Conservation (phyloP, 2,113 vertebrate genomes). For the Anguilla rostrata region DNA sequence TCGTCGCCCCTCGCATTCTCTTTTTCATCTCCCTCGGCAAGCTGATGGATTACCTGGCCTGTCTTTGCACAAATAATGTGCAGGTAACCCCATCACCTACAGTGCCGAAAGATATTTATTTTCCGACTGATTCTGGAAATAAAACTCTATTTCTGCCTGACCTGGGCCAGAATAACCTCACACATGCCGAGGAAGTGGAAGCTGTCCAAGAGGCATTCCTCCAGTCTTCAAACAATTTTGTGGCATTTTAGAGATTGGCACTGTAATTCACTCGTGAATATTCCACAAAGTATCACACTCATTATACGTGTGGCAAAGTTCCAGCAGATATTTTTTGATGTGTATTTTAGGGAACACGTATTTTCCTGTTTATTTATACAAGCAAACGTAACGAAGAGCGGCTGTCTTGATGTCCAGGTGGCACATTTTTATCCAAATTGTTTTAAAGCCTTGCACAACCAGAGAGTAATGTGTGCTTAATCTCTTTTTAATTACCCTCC, state of each 20-base stretch:
- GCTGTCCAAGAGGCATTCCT: not conserved
- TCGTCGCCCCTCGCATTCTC: not conserved
- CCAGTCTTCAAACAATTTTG: not conserved
- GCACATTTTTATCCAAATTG: not conserved
- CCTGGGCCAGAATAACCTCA: not conserved
- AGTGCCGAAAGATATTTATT: constrained; percentile 30
- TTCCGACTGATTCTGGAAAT: constrained; percentile 25
- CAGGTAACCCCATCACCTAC: constrained; percentile 29
- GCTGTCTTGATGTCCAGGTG: constrained; percentile 3
- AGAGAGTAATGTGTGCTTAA: not conserved
- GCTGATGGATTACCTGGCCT: constrained; percentile 32
- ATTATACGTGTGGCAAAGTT: no score
- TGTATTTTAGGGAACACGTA: not conserved
- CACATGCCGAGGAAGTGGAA: not conserved
- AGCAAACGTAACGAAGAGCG: not conserved
- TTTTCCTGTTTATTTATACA: constrained; percentile 14
- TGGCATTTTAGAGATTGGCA: not conserved
- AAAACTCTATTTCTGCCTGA: constrained; percentile 20
- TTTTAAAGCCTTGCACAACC: not conserved
- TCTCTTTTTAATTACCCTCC: not conserved
- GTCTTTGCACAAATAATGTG: constrained; percentile 27
- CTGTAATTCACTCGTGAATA: not conserved
- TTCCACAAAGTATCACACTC: no score
- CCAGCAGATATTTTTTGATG: constrained; percentile 7
- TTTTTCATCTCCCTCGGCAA: constrained; percentile 30